Base-by-base conservation (phyloP, 2,888 invertebrate genomes). In the Baccha elongata region DNA sequence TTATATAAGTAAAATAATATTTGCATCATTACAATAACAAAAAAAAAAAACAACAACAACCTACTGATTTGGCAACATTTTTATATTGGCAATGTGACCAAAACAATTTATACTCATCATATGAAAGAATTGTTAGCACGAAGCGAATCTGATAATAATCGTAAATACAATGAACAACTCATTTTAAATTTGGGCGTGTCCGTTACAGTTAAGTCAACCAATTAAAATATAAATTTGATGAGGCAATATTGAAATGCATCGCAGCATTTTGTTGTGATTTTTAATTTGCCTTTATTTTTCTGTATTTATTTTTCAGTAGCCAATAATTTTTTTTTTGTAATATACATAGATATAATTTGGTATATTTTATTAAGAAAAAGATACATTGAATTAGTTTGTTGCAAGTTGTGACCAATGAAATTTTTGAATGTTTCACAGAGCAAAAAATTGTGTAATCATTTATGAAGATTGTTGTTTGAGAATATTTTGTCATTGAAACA, bases 51-150 rank as follows among this genome's bases (percentile, higher is more conserved):
- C 29, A 32, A 32, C 8, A 32, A 32, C 8, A 32, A 32, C 29
- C 23, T 5, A 4, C 23, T 32, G 29, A 32, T 32, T 32, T 50
- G 50, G 50, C 50, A 50, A 13, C 10, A 26, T 32, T 32, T 32
- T 32, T 32, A 8, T 15, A 50, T 50, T 50, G 50, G 50, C 26
- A 29, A 26, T 26, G 26, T 13, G 26, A 10, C 26, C 7, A 13
- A 15, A 50, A 21, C 2, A 50, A 15, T 50, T 50, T 48, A 13
- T 50, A 48, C 13, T 7, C 29, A n/a, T 50, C 50, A 50, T 50
- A 50, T 50, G 50, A 50, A 26, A 50, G 7, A 26, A 8, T 50
- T 26, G 26, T 50, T 13, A 50, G 50, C 6, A 32, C 29, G n/a
- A 32, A 32, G 8, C 29, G 2, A 8, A 32, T 8, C 29, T 8